These are phyloP conservation scores for Epistrophe grossulariae DNA, from an alignment of 2,888 invertebrate genomes.

Conservation along the genomic window DNA sequence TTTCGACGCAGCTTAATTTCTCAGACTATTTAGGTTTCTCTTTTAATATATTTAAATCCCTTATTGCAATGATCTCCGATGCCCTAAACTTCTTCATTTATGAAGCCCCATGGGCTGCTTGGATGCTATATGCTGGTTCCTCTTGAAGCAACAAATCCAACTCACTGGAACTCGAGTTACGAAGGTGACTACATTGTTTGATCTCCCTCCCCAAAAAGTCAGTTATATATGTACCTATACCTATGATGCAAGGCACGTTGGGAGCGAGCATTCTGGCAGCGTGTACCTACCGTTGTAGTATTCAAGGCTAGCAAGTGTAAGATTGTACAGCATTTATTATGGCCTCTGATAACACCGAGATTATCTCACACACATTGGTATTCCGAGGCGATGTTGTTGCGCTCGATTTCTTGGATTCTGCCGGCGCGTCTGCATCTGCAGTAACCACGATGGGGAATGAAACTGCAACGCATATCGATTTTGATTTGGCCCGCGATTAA, in stretches of 20 bases:
- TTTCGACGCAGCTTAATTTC: neutral
- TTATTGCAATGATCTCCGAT: conserved; percentile 67
- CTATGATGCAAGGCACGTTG: conserved; percentile 29
- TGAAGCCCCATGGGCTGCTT: conserved; percentile 57
- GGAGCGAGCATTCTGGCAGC: conserved; percentile 67
- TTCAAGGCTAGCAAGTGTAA: conserved; percentile 76
- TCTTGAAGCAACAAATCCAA: conserved; percentile 40
- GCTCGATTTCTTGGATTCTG: conserved; percentile 68
- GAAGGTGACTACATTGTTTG: conserved; percentile 70
- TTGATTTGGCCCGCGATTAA: conserved; percentile 75
- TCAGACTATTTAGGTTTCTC: neutral
- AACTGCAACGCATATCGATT: conserved; percentile 74
- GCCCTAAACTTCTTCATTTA: conserved; percentile 74
- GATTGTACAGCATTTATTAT: conserved; percentile 76
- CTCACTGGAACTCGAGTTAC: conserved; percentile 66
- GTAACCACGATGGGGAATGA: conserved; percentile 41
- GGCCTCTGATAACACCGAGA: conserved; percentile 73
- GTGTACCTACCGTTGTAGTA: conserved; percentile 69
- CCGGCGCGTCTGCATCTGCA: conserved; percentile 63
- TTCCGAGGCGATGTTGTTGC: conserved; percentile 70
- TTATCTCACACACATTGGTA: conserved; percentile 75
- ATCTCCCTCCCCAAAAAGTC: conserved; percentile 40
- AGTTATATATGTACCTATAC: neutral
- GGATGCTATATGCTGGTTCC: conserved; percentile 43
- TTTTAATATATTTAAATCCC: conserved; percentile 41